phyloP scores from a whole-genome alignment of 2,797 vertebrate species.

The Lophius americanus region DNA sequence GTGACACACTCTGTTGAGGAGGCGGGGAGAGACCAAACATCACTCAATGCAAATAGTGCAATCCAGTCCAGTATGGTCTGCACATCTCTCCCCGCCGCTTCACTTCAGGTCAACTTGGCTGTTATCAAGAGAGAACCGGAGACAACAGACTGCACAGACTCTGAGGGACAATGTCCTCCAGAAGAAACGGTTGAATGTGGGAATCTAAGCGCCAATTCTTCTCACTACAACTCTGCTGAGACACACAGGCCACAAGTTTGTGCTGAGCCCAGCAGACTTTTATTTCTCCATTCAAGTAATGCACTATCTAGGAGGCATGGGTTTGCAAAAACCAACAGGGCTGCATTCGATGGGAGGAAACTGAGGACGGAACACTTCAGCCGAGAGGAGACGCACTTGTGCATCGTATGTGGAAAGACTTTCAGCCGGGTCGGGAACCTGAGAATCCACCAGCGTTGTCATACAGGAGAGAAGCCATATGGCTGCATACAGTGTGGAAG shows the following conservation, averaged over 20 bases:
- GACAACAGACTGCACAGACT: conserved; percentile 28
- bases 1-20: conserved; percentile 13
- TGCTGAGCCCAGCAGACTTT: conserved; percentile 32
- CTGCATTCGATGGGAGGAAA: conserved; percentile 38
- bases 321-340: conserved; percentile 42
- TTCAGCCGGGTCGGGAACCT: conserved; percentile 72
- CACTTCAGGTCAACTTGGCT: conserved; percentile 26
- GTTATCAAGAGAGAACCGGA: conserved; percentile 66
- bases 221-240: conserved; percentile 29
- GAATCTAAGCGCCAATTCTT: conserved; percentile 62
- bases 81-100: conserved; percentile 19
- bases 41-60: conserved; percentile 11
- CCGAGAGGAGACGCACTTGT: conserved; percentile 55
- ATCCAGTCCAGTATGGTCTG: background rate
- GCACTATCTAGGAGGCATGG: conserved; percentile 36
- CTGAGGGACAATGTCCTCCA: conserved; percentile 22
- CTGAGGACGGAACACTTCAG: conserved; percentile 41
- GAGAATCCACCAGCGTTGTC: conserved; percentile 76
- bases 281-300: conserved; percentile 49
- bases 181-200: conserved; percentile 39
- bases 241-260: conserved; percentile 1
- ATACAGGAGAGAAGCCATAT: conserved; percentile 77
- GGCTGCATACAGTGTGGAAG: conserved; percentile 75
- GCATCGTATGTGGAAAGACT: conserved; percentile 71
- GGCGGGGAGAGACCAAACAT: conserved; percentile 5